phyloP scores from a whole-genome alignment of 2,113 vertebrate species.

The Hyperoodon ampullatus region DNA sequence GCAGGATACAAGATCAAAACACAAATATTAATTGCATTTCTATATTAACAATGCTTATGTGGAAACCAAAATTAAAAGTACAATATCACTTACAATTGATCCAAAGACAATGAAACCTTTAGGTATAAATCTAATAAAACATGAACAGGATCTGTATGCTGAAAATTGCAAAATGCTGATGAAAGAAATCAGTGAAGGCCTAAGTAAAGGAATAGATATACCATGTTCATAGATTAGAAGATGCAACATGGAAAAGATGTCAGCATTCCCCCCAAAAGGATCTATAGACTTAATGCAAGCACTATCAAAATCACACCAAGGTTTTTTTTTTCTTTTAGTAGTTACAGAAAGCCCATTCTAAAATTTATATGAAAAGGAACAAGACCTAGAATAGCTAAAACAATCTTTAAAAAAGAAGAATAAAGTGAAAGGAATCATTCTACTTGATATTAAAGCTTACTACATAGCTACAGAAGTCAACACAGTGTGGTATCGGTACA shows the following conservation, averaged over 20 bases:
- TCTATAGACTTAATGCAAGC: not conserved
- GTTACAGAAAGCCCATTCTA: not conserved
- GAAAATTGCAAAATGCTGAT: not conserved
- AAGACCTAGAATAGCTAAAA: not conserved
- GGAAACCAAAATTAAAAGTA: not conserved
- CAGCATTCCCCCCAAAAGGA: not conserved
- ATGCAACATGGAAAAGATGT: not conserved
- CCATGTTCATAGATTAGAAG: not conserved
- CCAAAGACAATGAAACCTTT: not conserved
- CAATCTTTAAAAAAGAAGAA: not conserved
- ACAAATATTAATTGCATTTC: not conserved
- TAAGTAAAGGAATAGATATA: not conserved
- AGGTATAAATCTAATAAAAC: not conserved
- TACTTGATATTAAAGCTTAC: not conserved
- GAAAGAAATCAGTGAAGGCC: not conserved
- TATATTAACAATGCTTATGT: not conserved
- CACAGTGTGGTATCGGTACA: not conserved
- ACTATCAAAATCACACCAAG: not conserved
- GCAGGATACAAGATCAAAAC: not conserved
- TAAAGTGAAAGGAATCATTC: not conserved
- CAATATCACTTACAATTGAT: not conserved
- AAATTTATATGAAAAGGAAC: not conserved
- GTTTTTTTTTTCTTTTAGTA: not conserved
- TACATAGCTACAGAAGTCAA: not conserved
- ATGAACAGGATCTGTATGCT: not conserved